Base-by-base conservation (phyloP, 2,888 invertebrate genomes). In the Latrodectus elegans region DNA sequence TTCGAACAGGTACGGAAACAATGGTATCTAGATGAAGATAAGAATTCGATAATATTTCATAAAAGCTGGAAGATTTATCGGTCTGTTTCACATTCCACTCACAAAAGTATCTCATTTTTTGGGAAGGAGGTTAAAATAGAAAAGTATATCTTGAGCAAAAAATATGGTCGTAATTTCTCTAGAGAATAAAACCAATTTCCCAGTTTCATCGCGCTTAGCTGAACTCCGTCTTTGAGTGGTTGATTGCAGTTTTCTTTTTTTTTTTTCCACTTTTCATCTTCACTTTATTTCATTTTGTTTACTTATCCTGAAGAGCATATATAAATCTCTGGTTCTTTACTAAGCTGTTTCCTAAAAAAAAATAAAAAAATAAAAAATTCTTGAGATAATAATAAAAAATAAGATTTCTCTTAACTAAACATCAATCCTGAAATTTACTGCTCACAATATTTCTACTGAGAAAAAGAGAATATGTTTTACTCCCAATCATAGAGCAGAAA, bases 241-340 rank as follows among this genome's bases (percentile, higher is more conserved):
- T 82, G 82, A 82, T 82, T 82, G 82, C 70, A 82, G 82, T 75
- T 68, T 52, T 55, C 9, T 14, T 68, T 68, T 14, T 77, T 77
- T 52, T 26, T 67, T 52, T 67, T 52, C 49, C 65, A 51, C 38
- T 75, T n/a, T 68, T 75, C 4, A 51, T 75, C 75, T 76, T 82
- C 74, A 65, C 74, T 82, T 82, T 82, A 82, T 82, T 82, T 82
- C 75, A 82, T 82, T 82, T 82, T 75, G 82, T 82, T 82, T 82
- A 82, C 74, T 81, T 73, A 81, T 75, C 75, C 53, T 49, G 68
- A 53, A 79, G 71, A 79, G 79, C 70, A 38, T 70, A 71, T 79
- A 55, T 55, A 53, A 71, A 60, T 79, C 79, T 70, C 55, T 71
- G 55, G 60, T 60, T 60, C n/a, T 60, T 60, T n/a, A 15, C n/a